phyloP scores from a whole-genome alignment of 2,888 invertebrate genomes.

The Hypomecis punctinalis region DNA sequence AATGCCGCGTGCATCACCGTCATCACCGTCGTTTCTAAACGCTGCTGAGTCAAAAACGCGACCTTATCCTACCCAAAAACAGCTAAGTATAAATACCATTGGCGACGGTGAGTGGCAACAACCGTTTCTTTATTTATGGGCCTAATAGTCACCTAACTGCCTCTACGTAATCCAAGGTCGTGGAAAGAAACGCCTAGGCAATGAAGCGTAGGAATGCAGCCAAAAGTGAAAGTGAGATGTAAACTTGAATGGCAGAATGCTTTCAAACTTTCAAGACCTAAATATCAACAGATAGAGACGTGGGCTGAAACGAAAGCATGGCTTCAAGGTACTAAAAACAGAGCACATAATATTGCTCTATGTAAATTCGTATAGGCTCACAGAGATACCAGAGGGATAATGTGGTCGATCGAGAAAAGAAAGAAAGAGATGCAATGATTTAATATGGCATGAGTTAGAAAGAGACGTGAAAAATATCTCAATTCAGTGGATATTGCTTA shows the following conservation, averaged over 20 bases:
- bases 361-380: too few relatives aligned
- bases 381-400: too few relatives aligned
- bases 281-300: not conserved
- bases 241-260: conserved; percentile 14
- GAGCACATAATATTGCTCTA: too few relatives aligned
- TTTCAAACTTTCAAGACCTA: conserved; percentile 13
- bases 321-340: too few relatives aligned
- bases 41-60: not conserved
- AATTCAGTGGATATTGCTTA: too few relatives aligned
- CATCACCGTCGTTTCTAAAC: not conserved
- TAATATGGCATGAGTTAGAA: too few relatives aligned
- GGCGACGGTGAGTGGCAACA: conserved; percentile 8
- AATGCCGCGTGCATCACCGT: not conserved
- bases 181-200: conserved; percentile 15
- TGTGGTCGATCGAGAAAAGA: too few relatives aligned
- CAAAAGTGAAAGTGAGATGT: conserved; percentile 27
- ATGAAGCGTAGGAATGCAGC: conserved; percentile 15
- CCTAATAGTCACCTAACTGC: conserved; percentile 1
- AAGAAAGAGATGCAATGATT: too few relatives aligned
- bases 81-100: conserved; percentile 5
- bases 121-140: conserved; percentile 10
- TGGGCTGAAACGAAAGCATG: too few relatives aligned
- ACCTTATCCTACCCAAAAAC: not conserved
- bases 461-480: too few relatives aligned
- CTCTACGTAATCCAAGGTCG: conserved; percentile 17